Conservation (phyloP, 2,113 vertebrate species). For the Pavo muticus region DNA sequence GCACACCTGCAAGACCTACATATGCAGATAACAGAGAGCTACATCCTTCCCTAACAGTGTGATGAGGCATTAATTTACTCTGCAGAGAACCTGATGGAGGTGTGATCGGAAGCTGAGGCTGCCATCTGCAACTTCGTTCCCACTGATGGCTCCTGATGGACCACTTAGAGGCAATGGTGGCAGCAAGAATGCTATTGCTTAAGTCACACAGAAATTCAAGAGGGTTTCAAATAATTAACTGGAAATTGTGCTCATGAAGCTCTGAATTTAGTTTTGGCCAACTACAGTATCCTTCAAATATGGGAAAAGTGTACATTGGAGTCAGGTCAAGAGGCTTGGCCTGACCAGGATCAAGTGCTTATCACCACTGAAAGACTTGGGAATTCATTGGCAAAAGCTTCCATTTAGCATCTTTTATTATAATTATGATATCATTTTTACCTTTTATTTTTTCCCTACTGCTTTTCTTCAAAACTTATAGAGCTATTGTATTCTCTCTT, state of each 20-base stretch:
- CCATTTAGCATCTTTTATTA: background rate
- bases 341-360: background rate
- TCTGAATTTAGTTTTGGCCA: background rate
- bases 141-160: background rate
- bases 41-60: fast-evolving
- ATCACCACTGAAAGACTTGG: background rate
- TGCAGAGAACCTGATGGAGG: background rate
- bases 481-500: background rate
- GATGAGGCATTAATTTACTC: background rate
- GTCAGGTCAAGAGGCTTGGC: background rate
- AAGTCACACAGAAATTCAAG: background rate
- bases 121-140: background rate
- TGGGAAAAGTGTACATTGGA: background rate
- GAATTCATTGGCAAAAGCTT: background rate
- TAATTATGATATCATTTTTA: background rate
- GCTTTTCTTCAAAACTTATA: background rate
- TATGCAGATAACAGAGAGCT: fast-evolving
- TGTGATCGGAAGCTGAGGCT: background rate
- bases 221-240: background rate
- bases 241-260: background rate
- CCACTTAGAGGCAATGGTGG: fast-evolving
- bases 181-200: fast-evolving
- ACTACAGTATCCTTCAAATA: fast-evolving
- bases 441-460: background rate
- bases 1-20: background rate